Conservation (phyloP, 1,140 invertebrate genomes). For the Caenorhabditis briggsae region DNA sequence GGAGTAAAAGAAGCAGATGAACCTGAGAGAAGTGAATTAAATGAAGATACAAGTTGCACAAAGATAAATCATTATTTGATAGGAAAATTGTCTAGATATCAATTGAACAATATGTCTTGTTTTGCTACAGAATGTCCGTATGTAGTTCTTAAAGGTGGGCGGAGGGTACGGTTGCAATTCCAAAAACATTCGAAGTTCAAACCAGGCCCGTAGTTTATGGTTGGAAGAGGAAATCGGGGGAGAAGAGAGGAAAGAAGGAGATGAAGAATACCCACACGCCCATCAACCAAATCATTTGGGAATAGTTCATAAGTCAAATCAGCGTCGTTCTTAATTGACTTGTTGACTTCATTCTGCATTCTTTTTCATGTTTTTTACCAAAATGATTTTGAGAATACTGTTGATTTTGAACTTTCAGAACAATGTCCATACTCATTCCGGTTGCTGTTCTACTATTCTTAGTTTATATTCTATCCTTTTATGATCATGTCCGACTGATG, state of each 20-base stretch:
- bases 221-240: background rate
- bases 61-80: conserved; percentile 1
- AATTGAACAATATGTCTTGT: conserved; percentile 16
- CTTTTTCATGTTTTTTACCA: background rate
- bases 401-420: background rate
- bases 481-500: conserved; percentile 12
- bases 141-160: background rate
- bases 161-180: background rate
- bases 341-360: background rate
- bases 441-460: background rate
- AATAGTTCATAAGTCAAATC: conserved; percentile 42
- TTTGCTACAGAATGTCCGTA: conserved; percentile 1
- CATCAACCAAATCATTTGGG: conserved; percentile 14
- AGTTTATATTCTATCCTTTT: conserved; percentile 41
- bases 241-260: background rate
- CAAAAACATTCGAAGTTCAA: background rate
- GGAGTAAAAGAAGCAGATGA: background rate
- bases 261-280: conserved; percentile 1
- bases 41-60: background rate
- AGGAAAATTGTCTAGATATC: conserved; percentile 17
- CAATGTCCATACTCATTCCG: conserved; percentile 11
- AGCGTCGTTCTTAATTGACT: background rate
- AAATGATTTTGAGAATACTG: background rate
- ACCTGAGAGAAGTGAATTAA: background rate
- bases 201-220: conserved; percentile 9